Evolutionary conservation across 2,888 invertebrate genomes (phyloP).

Genomic region (Lasius platythorax): DNA sequence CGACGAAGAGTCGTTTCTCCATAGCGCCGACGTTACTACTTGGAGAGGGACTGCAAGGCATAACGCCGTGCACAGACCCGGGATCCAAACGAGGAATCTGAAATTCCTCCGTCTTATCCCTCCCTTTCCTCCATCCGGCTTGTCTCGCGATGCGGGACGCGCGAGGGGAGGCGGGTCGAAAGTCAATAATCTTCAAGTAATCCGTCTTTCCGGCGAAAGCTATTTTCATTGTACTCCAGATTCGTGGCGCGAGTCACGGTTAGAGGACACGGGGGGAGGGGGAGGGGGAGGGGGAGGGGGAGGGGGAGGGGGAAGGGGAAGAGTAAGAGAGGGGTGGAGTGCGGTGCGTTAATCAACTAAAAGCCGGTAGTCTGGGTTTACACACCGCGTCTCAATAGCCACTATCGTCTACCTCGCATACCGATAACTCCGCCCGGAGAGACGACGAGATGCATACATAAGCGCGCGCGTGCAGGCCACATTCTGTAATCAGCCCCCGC

Average conservation of each 20-base stretch:
- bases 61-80: constrained; percentile 33
- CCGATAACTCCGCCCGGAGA: constrained; percentile 68
- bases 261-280: neutral
- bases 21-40: constrained; percentile 33
- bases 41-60: neutral
- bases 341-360: constrained; percentile 82
- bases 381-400: constrained; percentile 77
- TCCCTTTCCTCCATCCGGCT: constrained; percentile 51
- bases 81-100: constrained; percentile 35
- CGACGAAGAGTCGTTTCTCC: constrained; percentile 27
- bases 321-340: neutral
- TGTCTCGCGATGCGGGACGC: constrained; percentile 41
- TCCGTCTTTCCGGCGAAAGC: constrained; percentile 77
- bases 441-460: constrained; percentile 53
- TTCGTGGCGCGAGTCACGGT: constrained; percentile 69
- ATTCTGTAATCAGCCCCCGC: constrained; percentile 53
- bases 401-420: constrained; percentile 75
- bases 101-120: constrained; percentile 67
- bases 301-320: neutral
- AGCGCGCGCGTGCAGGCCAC: constrained; percentile 39
- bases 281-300: constrained; percentile 21
- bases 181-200: constrained; percentile 80
- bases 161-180: constrained; percentile 65
- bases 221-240: constrained; percentile 79
- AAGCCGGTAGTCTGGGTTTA: constrained; percentile 81